Evolutionary conservation across 2,888 invertebrate genomes (phyloP).

Genomic region (Plusia festucae): DNA sequence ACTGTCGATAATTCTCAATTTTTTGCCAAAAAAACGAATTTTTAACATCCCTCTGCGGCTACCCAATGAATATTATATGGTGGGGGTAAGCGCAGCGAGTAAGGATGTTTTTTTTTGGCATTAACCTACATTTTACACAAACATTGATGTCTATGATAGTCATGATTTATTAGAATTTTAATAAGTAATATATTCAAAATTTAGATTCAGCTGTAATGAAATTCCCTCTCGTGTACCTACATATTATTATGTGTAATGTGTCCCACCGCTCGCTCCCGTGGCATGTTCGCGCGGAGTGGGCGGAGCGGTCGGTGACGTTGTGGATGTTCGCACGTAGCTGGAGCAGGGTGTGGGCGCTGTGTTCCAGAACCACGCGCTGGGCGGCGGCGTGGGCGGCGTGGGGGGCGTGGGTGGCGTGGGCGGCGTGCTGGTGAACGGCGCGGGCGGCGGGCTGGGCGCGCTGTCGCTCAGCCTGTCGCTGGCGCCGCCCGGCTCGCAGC

Average conservation of each 20-base stretch:
- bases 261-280: no score
- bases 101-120: background rate
- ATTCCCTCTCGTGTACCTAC: background rate
- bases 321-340: background rate
- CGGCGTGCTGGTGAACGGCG: slow-evolving; percentile 59
- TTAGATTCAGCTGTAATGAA: no score
- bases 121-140: slow-evolving; percentile 11
- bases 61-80: no score
- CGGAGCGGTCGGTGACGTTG: background rate
- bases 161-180: no score
- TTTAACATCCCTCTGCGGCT: no score
- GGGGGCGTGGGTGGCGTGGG: slow-evolving; percentile 86
- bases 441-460: slow-evolving; percentile 87
- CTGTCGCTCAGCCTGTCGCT: slow-evolving; percentile 94
- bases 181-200: no score
- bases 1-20: background rate
- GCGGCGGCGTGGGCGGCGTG: slow-evolving; percentile 89
- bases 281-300: no score
- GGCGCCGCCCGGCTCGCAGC: slow-evolving; percentile 93
- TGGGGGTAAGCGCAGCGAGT: background rate
- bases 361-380: slow-evolving; percentile 76
- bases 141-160: slow-evolving; percentile 22
- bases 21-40: no score
- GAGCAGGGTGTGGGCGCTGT: slow-evolving; percentile 3
- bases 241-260: no score